These are phyloP conservation scores for Amblyopsis hoosieri DNA, from an alignment of 2,797 vertebrate genomes.

Conservation along the genomic window DNA sequence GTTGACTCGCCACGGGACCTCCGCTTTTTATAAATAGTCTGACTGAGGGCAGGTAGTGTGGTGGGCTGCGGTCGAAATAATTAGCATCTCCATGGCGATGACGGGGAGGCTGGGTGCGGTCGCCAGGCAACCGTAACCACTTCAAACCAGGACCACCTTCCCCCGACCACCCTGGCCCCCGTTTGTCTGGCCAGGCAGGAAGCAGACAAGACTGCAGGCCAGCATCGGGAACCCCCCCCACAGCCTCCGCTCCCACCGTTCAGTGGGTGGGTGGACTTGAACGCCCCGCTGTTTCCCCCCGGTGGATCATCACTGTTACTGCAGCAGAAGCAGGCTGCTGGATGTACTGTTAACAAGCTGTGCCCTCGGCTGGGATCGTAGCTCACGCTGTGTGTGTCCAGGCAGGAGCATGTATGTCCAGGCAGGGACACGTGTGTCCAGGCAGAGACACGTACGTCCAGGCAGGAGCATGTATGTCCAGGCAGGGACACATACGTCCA, in stretches of 20 bases:
- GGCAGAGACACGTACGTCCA: too few species aligned
- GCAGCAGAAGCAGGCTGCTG: too few species aligned
- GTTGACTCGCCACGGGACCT: slow-evolving; percentile 10
- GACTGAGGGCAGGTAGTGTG: slow-evolving; percentile 16
- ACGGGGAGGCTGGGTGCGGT: slow-evolving; percentile 13
- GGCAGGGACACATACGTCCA: too few species aligned
- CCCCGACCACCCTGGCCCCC: slow-evolving; percentile 10
- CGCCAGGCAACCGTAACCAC: slow-evolving; percentile 5
- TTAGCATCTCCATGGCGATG: slow-evolving; percentile 22
- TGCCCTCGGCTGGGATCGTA: slow-evolving; percentile 16
- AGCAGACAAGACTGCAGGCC: slow-evolving; percentile 19
- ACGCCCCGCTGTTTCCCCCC: too few species aligned
- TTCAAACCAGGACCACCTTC: slow-evolving; percentile 12
- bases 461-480: too few species aligned
- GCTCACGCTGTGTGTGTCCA: slow-evolving; percentile 11
- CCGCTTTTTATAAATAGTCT: slow-evolving; percentile 36
- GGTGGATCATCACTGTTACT: neutral
- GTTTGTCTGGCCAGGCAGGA: slow-evolving; percentile 18
- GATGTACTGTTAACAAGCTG: slow-evolving; percentile 9
- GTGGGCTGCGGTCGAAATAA: slow-evolving; percentile 15
- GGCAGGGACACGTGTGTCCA: too few species aligned
- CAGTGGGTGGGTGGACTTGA: too few species aligned
- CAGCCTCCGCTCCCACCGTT: neutral
- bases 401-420: too few species aligned
- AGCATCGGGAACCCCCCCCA: neutral